A percentile compares a stretch with the other conserved stretches of the same genome.
These are phyloP conservation scores for Tokudaia tokunoshimensis DNA, from an alignment of 2,797 vertebrate genomes.

Conservation along the genomic window DNA sequence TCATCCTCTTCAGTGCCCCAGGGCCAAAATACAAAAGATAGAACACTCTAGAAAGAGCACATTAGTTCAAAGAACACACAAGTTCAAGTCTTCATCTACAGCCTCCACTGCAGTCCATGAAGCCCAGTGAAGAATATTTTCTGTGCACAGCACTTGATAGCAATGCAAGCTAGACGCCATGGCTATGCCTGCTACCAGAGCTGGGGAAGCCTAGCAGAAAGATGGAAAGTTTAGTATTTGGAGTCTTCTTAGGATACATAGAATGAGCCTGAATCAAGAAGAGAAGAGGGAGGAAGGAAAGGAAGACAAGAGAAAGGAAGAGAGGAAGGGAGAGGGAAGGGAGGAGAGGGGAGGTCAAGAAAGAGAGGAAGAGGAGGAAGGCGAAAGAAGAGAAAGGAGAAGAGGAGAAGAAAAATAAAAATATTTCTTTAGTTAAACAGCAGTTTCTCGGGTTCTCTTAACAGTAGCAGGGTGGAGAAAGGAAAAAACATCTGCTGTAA, in stretches of 20 bases:
- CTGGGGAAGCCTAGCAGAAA: not conserved
- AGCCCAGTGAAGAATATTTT: not conserved
- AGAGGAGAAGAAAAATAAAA: not conserved
- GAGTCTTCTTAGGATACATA: not conserved
- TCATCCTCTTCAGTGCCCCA: not conserved
- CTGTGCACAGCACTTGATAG: not conserved
- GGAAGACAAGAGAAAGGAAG: too few species aligned
- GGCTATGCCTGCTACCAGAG: not conserved
- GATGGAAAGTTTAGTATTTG: not conserved
- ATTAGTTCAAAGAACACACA: not conserved
- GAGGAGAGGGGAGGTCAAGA: not conserved
- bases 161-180: not conserved
- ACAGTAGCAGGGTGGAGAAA: not conserved
- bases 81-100: not conserved
- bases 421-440: conserved; percentile 2
- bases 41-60: not conserved
- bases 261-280: not conserved
- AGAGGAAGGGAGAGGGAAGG: not conserved
- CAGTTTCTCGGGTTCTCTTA: conserved; percentile 30
- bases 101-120: not conserved
- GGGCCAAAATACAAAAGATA: too few species aligned
- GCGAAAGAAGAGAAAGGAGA: too few species aligned
- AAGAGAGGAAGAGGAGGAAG: not conserved
- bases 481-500: conserved; percentile 24
- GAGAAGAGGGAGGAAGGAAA: too few species aligned